phyloP scores from a whole-genome alignment of 2,797 vertebrate species.

The Tauraco hartlaubi region DNA sequence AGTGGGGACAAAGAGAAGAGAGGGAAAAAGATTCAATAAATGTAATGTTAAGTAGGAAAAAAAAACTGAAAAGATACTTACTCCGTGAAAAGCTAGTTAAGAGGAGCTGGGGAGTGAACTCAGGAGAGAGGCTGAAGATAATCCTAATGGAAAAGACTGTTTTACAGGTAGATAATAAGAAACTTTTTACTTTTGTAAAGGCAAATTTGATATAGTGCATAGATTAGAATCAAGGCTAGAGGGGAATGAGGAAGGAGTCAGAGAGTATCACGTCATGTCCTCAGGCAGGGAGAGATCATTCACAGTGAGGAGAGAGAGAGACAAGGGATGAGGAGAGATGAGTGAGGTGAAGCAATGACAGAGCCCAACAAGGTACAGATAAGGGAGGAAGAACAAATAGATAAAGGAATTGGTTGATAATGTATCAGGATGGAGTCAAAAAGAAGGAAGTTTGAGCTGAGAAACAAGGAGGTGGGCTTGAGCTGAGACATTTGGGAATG shows the following conservation, averaged over 20 bases:
- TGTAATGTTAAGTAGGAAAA: not conserved
- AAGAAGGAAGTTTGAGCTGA: not conserved
- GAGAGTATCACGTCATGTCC: not conserved
- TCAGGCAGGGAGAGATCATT: not conserved
- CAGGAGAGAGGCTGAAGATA: not conserved
- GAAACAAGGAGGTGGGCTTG: not conserved
- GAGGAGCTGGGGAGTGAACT: not conserved
- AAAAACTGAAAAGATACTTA: not conserved
- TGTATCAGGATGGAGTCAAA: not conserved
- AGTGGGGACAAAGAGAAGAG: not conserved
- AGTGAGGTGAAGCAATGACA: not conserved
- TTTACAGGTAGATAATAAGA: not conserved
- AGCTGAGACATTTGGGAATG: not conserved
- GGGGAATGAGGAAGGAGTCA: not conserved
- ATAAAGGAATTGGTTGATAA: not conserved
- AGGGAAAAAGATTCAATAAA: not conserved
- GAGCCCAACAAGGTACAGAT: too few species aligned
- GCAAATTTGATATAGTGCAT: not conserved
- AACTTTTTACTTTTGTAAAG: not conserved
- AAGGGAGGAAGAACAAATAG: not conserved
- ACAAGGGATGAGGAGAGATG: not conserved
- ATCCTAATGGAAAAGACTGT: not conserved
- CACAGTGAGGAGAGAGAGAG: not conserved
- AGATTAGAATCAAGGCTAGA: not conserved
- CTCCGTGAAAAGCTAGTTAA: not conserved